Conservation (phyloP, 2,113 vertebrate species). For the Ovis canadensis region DNA sequence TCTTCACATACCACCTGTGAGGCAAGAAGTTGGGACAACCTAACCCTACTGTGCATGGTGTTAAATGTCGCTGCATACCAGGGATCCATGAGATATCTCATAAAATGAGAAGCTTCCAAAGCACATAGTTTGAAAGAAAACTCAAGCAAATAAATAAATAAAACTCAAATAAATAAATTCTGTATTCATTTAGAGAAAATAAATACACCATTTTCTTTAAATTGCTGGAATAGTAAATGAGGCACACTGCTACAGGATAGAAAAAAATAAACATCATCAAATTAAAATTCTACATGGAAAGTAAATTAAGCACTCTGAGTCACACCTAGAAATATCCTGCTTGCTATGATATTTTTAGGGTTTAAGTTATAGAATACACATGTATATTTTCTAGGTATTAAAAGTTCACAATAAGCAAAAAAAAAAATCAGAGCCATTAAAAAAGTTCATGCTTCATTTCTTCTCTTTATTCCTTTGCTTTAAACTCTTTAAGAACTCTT, state of each 20-base stretch:
- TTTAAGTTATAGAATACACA: neutral
- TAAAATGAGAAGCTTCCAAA: neutral
- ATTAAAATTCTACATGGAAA: neutral
- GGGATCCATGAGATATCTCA: neutral
- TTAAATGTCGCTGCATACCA: neutral
- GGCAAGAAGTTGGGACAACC: neutral
- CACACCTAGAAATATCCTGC: neutral
- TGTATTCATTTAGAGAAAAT: neutral
- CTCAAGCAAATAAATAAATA: neutral
- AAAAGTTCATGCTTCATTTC: neutral
- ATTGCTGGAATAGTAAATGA: neutral
- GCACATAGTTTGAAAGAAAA: neutral
- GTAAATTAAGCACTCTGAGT: neutral
- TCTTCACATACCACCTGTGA: neutral
- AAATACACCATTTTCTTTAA: neutral
- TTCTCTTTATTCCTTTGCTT: neutral
- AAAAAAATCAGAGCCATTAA: neutral
- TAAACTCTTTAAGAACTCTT: neutral
- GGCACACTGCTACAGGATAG: neutral
- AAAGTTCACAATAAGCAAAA: conserved; percentile 10
- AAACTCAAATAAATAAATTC: neutral
- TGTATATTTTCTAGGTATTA: neutral
- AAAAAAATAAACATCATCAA: neutral
- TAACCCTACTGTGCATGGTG: neutral
- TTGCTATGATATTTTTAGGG: neutral